Percentiles rank a stretch among this genome's conserved stretches.
These are phyloP conservation scores for Pongo pygmaeus DNA, from an alignment of 2,113 vertebrate species.

Conservation along the genomic window DNA sequence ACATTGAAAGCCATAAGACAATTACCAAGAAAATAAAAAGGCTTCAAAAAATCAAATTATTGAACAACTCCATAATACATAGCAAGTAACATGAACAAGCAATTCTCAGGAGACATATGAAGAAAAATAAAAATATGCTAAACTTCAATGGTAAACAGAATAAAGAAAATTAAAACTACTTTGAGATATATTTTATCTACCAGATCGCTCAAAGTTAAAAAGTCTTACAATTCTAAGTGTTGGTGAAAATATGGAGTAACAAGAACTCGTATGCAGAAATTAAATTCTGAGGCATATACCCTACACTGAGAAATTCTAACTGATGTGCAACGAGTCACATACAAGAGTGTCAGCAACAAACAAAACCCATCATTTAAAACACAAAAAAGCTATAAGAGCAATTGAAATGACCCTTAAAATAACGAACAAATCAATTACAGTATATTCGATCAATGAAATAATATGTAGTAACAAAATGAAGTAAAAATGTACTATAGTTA, in stretches of 20 bases:
- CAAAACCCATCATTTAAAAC: not conserved
- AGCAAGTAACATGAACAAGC: not conserved
- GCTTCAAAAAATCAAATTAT: not conserved
- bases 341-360: not conserved
- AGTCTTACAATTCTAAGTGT: not conserved
- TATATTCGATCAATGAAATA: not conserved
- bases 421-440: not conserved
- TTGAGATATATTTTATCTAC: not conserved
- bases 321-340: not conserved
- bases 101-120: not conserved
- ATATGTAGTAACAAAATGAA: not conserved
- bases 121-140: not conserved
- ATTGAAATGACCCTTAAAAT: not conserved
- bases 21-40: not conserved
- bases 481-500: not conserved
- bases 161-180: not conserved
- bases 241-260: not conserved
- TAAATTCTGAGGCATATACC: not conserved
- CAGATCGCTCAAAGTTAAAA: not conserved
- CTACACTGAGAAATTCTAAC: not conserved
- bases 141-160: not conserved
- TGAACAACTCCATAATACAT: not conserved
- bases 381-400: not conserved
- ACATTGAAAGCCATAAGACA: not conserved
- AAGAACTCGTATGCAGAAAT: not conserved